Evolutionary conservation across 2,888 invertebrate genomes (phyloP), one percentile per base, ranked within the genome.

Genomic region (Meteorus colon): DNA sequence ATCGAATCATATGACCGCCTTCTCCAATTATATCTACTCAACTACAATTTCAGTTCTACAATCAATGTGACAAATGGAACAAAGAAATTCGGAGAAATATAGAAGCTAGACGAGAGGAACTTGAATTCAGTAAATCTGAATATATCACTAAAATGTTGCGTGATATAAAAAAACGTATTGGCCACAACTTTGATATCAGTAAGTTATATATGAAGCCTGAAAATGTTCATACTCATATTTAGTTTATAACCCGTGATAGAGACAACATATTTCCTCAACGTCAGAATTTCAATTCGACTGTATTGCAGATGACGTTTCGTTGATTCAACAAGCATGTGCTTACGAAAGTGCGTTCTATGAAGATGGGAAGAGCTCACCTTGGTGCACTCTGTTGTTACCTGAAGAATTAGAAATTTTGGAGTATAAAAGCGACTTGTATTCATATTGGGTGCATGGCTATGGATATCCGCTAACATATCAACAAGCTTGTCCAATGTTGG

Each of bases 371-470:
- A 41, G 12, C 4, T 59, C 27, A 19, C 24, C 19, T 59, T 59
- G 59, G 59, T 59, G 59, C 27, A 6, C 19, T 19, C 8, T 59
- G 1, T 59, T 59, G 8, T 10, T 24, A 19, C 27, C 59, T 19
- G 10, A 19, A 14, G 60, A 24, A 76, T 90, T 90, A 68, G 84
- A 95, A 94, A 90, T 92, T 27, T 83, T 96, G 75, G 96, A 96
- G 89, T 96, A 94, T 86, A 92, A 91, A 41, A 93, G 94, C 84
- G 96, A 97, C 87, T 87, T 97, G 72, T 93, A 94, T 87, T 93
- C 95, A 85, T 97, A 95, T 88, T 96, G 95, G 94, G 90, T 93
- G 78, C 95, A 96, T 88, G 96, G 96, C 6, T 96, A 96, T 84
- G 96, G 95, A 16, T 91, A 93, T 84, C 91, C 93, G 78, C 87